Evolutionary conservation across 2,113 vertebrate species (phyloP).

Genomic region (Periophthalmus modestus): DNA sequence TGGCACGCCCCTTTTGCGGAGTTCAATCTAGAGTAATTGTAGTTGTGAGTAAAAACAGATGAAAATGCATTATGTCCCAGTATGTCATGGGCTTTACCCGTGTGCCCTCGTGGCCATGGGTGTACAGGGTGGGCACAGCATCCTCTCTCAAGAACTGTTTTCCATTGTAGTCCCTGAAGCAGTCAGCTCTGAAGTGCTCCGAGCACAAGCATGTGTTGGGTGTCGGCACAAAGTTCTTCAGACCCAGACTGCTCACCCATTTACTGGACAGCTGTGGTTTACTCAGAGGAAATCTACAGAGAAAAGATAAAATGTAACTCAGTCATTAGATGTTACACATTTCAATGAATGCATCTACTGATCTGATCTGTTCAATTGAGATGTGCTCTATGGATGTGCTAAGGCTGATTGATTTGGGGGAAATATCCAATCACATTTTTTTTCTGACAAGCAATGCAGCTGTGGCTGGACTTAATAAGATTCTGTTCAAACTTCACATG

Average conservation of each 20-base stretch:
- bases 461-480: too few species aligned
- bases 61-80: not conserved
- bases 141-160: conserved; percentile 82
- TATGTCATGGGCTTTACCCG: conserved; percentile 54
- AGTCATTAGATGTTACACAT: not conserved
- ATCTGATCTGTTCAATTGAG: not conserved
- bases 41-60: not conserved
- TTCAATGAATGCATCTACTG: not conserved
- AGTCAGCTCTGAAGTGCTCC: conserved; percentile 77
- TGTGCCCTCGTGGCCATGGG: conserved; percentile 57
- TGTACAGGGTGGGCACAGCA: conserved; percentile 78
- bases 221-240: conserved; percentile 76
- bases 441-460: too few species aligned
- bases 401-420: too few species aligned
- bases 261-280: conserved; percentile 76
- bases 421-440: too few species aligned
- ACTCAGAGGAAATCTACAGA: conserved; percentile 77
- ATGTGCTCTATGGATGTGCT: too few species aligned
- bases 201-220: conserved; percentile 80
- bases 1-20: conserved; percentile 69
- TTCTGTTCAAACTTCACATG: too few species aligned
- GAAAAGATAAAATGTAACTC: not conserved
- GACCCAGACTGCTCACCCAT: conserved; percentile 79
- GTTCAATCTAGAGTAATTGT: conserved; percentile 67
- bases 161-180: conserved; percentile 82